These are phyloP conservation scores for Phthorimaea operculella DNA, from an alignment of 1,140 invertebrate genomes.

Conservation along the genomic window DNA sequence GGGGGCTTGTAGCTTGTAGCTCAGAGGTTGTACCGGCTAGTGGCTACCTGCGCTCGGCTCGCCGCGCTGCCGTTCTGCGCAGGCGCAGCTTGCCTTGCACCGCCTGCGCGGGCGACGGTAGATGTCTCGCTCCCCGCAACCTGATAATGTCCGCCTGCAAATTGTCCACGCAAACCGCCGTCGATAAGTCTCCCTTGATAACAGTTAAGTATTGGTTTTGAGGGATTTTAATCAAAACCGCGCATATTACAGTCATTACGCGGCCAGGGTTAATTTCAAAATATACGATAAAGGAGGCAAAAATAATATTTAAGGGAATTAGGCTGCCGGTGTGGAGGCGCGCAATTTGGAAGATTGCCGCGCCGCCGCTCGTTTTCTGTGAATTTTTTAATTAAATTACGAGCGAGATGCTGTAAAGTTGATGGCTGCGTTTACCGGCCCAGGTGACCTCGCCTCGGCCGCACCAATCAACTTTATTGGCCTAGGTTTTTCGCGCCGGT, in stretches of 20 bases:
- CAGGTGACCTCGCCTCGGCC: constrained; percentile 18
- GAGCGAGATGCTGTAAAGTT: constrained; percentile 50
- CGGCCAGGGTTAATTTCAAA: constrained; percentile 52
- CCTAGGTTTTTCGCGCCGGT: constrained; percentile 14
- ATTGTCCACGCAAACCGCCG: constrained; percentile 20
- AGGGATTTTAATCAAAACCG: constrained; percentile 55
- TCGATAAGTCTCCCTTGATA: constrained; percentile 44
- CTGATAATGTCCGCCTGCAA: constrained; percentile 17
- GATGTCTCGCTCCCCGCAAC: constrained; percentile 7
- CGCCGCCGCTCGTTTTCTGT: constrained; percentile 54
- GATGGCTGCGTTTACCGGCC: constrained; percentile 24
- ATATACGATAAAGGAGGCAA: constrained; percentile 56
- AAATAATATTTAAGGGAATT: constrained; percentile 61
- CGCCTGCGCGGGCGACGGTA: no score
- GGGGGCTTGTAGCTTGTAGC: not conserved
- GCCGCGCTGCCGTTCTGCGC: no score
- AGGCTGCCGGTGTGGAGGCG: constrained; percentile 44
- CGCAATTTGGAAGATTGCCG: constrained; percentile 61
- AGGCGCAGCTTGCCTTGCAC: no score
- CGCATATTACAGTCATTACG: constrained; percentile 51
- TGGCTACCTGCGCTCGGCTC: no score
- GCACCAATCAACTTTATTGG: constrained; percentile 26
- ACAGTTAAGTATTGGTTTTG: constrained; percentile 62
- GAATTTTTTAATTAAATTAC: constrained; percentile 68
- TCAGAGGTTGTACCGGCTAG: no score